These are phyloP conservation scores for Rousettus madagascariensis DNA, from an alignment of 2,797 vertebrate genomes.

Conservation along the genomic window DNA sequence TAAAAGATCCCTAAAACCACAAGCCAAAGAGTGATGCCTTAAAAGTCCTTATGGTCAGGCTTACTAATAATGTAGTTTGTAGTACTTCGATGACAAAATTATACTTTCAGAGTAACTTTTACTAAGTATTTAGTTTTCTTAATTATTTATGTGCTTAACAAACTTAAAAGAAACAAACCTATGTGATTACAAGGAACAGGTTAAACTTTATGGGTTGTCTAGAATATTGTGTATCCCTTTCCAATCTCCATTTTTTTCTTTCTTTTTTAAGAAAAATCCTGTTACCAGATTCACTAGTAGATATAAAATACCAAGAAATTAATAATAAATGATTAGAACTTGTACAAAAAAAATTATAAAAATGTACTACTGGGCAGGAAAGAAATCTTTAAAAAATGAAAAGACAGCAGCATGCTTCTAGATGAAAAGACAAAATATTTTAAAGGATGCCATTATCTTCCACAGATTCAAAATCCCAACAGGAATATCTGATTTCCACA, in stretches of 20 bases:
- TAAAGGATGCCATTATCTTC: neutral
- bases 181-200: neutral
- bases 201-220: neutral
- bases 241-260: neutral
- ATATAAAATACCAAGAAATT: conserved; percentile 8
- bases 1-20: conserved; percentile 30
- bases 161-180: neutral
- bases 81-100: conserved; percentile 38
- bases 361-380: neutral
- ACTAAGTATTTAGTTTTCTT: conserved; percentile 19
- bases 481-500: neutral
- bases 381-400: neutral
- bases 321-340: neutral
- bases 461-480: neutral
- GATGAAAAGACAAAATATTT: neutral
- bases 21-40: conserved; percentile 21
- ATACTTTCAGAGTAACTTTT: neutral
- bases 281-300: neutral
- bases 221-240: neutral
- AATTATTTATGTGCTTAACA: conserved; percentile 19
- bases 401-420: neutral
- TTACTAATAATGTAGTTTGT: conserved; percentile 42
- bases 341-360: conserved; percentile 15
- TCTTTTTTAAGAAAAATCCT: neutral
- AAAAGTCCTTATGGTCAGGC: neutral